Base-by-base conservation (phyloP, 2,888 invertebrate species). In the Drosophila nr. medialis region DNA sequence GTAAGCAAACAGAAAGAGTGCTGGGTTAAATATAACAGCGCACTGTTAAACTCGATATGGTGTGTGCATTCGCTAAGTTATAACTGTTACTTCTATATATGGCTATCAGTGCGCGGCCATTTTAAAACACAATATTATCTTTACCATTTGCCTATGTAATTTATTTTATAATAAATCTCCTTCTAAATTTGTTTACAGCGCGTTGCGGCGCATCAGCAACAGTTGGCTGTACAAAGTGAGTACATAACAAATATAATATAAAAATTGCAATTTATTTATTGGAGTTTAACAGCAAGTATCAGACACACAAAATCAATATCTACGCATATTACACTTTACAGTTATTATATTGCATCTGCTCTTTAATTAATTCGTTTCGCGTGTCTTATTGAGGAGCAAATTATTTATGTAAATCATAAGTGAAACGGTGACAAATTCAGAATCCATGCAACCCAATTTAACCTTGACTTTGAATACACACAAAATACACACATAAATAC, bases 121-220 rank as follows among this genome's bases (percentile, higher is more conserved):
- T 72, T 79, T 54, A 10, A 75, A 65, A 18, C 7, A 6, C 11
- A 48, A 21, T 42, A 29, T 30, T 3, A 38, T 18, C 10, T n/a
- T 7, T 15, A n/a, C 18, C 4, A 4, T 45, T 24, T 45, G 10
- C 3, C n/a, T 11, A 10, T 29, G 1, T 32, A 29, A 18, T 29
- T 51, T 34, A 32, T 45, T 53, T 53, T 24, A 45, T 55, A 50
- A 59, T 62, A 24, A 61, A 49, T 5, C 53, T 34, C 40, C 49
- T 66, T 61, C 48, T 30, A 65, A 91, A 92, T 93, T 92, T 92
- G 85, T 90, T 95, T 95, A 75, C 95, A 96, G 96, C 95, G 95
- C 93, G 95, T 94, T 91, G 94, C 95, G 81, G 94, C 95, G 77
- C 95, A 95, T 91, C 95, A 95, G 84, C 94, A 95, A 83, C 94